Base-by-base conservation (phyloP, 2,797 vertebrate species). In the Emydoidea blandingii region DNA sequence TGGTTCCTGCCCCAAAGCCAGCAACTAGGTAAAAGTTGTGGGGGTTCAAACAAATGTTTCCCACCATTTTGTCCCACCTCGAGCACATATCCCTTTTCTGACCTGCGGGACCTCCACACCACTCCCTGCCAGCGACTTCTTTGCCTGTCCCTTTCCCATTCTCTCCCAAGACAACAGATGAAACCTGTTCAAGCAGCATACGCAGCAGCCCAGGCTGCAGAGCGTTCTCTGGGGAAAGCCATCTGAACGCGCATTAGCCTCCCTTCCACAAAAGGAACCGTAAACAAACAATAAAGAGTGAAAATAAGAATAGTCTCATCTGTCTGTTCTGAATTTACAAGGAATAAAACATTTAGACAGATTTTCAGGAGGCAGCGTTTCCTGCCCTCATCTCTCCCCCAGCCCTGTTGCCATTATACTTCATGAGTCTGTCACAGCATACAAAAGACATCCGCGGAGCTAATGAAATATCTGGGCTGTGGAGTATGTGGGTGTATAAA, bases 391-490 rank as follows among this genome's bases (percentile, higher is more conserved):
- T 83, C 72, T 44, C 68, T 53, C 54, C 65, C 53, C 59, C n/a
- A 65, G 87, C 47, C 83, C 84, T 56, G 25, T 12, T 94, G 57
- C 83, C 84, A 41, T 49, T 68, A 68, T 62, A 87, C 44, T 94
- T 83, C 81, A 94, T 31, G 34, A 93, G 95, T 86, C 94, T 91
- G 76, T 88, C 94, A 78, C 79, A 12, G 53, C 87, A 95, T 87
- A 94, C 86, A 87, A 87, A 92, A 94, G 56, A 93, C 59, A 78
- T 5, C 74, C 19, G 44, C 89, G 92, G 85, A 89, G 78, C 89
- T 93, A 95, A 94, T 79, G 86, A 92, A 92, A 95, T 29, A 87
- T 78, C 93, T 92, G 88, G 87, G 86, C 54, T 81, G n/a, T 52
- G 52, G 53, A 85, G 37, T 47, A 80, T 79, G 81, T 50, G 78